Base-by-base conservation (phyloP, 2,888 invertebrate genomes). In the Hoplodrina blanda region DNA sequence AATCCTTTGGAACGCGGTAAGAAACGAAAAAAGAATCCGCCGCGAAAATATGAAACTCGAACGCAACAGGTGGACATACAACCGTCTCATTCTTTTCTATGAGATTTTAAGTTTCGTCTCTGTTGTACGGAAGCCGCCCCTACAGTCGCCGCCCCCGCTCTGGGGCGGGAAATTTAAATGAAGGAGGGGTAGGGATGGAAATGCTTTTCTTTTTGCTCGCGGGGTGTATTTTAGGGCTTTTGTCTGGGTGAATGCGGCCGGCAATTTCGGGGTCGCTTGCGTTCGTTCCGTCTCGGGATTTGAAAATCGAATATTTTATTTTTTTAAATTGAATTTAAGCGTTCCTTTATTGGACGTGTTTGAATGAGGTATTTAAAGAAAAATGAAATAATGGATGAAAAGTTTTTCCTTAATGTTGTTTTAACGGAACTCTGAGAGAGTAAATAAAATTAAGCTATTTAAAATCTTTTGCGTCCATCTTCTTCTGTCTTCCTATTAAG, bases 181-280 rank as follows among this genome's bases (percentile, higher is more conserved):
- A 93, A 92, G 94, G 93, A 92, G 93, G 94, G 95, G 95, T 91
- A 90, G 93, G 92, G 91, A 93, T 93, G 94, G 91, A 94, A 94
- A 94, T 92, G 94, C 92, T 94, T 96, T 96, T 96, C 95, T 95
- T 96, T 95, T 95, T 95, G 92, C 93, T 93, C 92, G 90, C 92
- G 91, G 94, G 94, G 95, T 93, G 92, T 92, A 93, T 93, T 95
- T 94, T 93, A 94, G 94, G 90, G 94, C 95, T 95, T 94, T 95
- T 96, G 95, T 95, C 94, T 95, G 95, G 93, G 93, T 95, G 95
- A 96, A 94, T 95, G 95, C 95, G 94, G 95, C 92, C 91, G 90
- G 91, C 94, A 94, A 95, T 95, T 95, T 95, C 92, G 95, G 95
- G 95, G 95, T 95, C 95, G 95, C 94, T 94, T 93, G 91, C 92